phyloP scores from a whole-genome alignment of 2,888 invertebrate species.

The Leucophora obtusa region DNA sequence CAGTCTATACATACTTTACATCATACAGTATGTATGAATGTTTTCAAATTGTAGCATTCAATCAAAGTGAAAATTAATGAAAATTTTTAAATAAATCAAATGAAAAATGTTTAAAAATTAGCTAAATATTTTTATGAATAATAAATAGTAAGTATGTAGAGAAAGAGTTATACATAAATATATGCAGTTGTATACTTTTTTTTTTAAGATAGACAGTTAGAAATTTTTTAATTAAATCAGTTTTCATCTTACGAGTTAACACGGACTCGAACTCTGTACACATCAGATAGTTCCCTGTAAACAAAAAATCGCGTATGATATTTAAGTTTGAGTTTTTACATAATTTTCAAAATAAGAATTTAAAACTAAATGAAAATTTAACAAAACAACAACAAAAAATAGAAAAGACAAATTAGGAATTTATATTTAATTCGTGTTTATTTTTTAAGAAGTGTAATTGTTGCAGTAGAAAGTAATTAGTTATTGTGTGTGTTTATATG shows the following conservation, averaged over 20 bases:
- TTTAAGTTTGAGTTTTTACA: conserved; percentile 67
- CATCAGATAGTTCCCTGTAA: conserved; percentile 84
- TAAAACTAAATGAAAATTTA: conserved; percentile 4
- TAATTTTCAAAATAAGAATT: conserved; percentile 31
- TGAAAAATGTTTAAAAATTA: conserved; percentile 3
- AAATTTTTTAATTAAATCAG: conserved; percentile 69
- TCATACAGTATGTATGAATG: background rate
- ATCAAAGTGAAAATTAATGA: background rate
- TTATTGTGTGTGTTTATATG: conserved; percentile 4
- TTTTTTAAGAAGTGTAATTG: conserved; percentile 21
- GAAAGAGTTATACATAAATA: conserved; percentile 51
- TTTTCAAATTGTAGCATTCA: background rate
- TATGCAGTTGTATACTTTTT: conserved; percentile 47
- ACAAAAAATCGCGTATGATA: conserved; percentile 77
- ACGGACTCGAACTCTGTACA: conserved; percentile 91
- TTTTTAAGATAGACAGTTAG: conserved; percentile 66
- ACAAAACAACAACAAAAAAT: conserved; percentile 1
- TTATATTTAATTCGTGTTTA: conserved; percentile 12
- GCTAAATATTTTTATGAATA: conserved; percentile 22
- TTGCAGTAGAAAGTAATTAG: conserved; percentile 15
- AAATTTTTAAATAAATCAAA: background rate
- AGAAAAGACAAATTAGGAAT: background rate
- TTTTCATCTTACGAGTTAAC: conserved; percentile 87
- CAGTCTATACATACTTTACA: background rate
- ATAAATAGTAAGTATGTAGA: conserved; percentile 51